These are phyloP conservation scores for Drosophila borborema DNA, from an alignment of 2,888 invertebrate species.

Conservation along the genomic window DNA sequence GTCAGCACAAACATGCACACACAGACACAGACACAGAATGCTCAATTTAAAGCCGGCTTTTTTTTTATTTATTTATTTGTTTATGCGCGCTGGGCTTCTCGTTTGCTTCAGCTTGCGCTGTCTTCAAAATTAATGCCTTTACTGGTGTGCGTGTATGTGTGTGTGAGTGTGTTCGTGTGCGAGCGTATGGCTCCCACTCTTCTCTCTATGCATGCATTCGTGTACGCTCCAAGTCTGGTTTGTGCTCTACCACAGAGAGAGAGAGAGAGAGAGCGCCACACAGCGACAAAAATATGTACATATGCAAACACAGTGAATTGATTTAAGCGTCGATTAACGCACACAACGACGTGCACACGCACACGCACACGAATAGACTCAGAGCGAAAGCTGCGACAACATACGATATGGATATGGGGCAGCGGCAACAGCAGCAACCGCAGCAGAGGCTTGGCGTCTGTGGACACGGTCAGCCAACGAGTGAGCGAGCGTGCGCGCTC, in stretches of 20 bases:
- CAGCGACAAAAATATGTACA: conserved; percentile 28
- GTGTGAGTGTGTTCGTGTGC: conserved; percentile 1
- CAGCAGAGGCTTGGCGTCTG: conserved; percentile 45
- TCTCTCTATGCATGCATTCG: conserved; percentile 24
- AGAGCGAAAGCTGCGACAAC: conserved; percentile 49
- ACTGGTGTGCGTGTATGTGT: background rate
- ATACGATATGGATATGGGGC: conserved; percentile 63
- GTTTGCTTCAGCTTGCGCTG: conserved; percentile 40
- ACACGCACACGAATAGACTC: conserved; percentile 37
- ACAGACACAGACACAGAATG: conserved; percentile 23
- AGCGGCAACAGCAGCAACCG: conserved; percentile 24
- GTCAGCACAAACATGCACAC: conserved; percentile 12
- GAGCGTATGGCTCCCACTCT: conserved; percentile 21
- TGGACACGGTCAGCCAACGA: conserved; percentile 23
- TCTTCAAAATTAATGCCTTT: conserved; percentile 28
- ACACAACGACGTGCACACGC: conserved; percentile 44
- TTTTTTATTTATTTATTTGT: conserved; percentile 71
- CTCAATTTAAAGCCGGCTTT: conserved; percentile 76
- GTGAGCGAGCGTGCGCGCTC: conserved; percentile 28
- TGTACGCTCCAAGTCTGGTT: conserved; percentile 64
- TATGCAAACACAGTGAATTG: conserved; percentile 73
- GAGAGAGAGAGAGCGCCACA: conserved; percentile 20
- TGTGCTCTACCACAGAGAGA: conserved; percentile 24
- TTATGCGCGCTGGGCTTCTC: conserved; percentile 49
- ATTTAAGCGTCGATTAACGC: conserved; percentile 80